Conservation (phyloP, 2,888 invertebrate genomes). For the Cerceris rybyensis region DNA sequence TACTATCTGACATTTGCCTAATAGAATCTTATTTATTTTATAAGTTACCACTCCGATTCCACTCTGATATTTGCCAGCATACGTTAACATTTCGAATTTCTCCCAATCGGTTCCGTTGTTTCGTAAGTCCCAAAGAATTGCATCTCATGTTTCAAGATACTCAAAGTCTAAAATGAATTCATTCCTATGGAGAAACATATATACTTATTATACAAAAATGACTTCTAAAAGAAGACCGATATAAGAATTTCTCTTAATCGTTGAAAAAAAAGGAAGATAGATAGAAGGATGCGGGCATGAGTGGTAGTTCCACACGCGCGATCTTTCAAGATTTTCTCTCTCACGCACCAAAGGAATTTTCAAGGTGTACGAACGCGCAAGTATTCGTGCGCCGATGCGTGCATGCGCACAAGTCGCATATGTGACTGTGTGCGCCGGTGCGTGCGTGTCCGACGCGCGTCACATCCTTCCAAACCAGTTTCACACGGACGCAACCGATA, state of each 20-base stretch:
- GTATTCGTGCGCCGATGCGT: slow-evolving; percentile 11
- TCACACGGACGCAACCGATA: slow-evolving; percentile 76
- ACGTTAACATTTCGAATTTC: too few relatives aligned
- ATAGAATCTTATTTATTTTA: too few relatives aligned
- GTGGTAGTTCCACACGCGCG: slow-evolving; percentile 15
- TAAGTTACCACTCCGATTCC: too few relatives aligned
- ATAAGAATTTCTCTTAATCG: slow-evolving; percentile 5
- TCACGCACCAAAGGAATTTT: slow-evolving; percentile 68
- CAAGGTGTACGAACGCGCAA: slow-evolving; percentile 63
- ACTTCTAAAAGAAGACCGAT: background rate
- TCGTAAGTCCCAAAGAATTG: too few relatives aligned
- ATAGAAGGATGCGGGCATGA: background rate
- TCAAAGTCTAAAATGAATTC: too few relatives aligned
- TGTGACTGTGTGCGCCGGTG: slow-evolving; percentile 45
- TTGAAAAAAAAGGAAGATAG: slow-evolving; percentile 2
- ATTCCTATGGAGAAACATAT: too few relatives aligned
- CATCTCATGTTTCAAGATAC: too few relatives aligned
- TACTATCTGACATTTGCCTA: too few relatives aligned
- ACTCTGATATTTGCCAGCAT: too few relatives aligned
- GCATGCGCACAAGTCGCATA: slow-evolving; percentile 3
- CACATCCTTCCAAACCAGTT: slow-evolving; percentile 80
- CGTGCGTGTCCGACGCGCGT: slow-evolving; percentile 65
- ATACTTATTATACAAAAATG: too few relatives aligned
- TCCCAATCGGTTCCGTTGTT: too few relatives aligned
- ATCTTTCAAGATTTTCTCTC: slow-evolving; percentile 29